Percentiles rank a stretch among this genome's conserved stretches.
phyloP scores from a whole-genome alignment of 2,113 vertebrate genomes.

The Phalacrocorax pelagicus region DNA sequence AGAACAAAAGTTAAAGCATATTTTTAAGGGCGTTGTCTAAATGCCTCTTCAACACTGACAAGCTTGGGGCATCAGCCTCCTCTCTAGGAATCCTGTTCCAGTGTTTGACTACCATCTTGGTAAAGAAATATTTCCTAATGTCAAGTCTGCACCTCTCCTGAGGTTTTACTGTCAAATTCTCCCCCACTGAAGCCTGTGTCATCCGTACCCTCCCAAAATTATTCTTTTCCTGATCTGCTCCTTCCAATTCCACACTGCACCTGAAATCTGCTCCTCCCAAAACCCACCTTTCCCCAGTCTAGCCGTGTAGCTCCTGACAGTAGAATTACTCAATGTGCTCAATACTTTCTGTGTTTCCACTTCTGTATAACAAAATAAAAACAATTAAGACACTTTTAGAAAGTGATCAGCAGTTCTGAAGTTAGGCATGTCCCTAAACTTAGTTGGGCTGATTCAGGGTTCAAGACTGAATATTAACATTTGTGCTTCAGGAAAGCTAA shows the following conservation, averaged over 20 bases:
- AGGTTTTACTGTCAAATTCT: not conserved
- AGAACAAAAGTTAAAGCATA: not conserved
- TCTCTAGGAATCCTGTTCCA: not conserved
- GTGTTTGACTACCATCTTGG: not conserved
- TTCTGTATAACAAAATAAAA: not conserved
- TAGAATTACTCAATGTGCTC: not conserved
- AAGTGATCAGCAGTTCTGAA: not conserved
- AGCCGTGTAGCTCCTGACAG: not conserved
- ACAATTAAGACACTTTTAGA: not conserved
- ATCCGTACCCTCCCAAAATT: not conserved
- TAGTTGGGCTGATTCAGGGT: not conserved
- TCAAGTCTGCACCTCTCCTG: not conserved
- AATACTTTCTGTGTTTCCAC: not conserved
- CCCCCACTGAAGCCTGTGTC: not conserved
- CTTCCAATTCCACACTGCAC: not conserved
- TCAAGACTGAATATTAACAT: not conserved
- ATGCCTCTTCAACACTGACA: not conserved
- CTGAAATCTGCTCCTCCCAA: not conserved
- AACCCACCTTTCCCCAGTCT: not conserved
- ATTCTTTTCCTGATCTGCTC: not conserved
- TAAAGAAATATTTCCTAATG: not conserved
- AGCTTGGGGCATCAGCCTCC: not conserved
- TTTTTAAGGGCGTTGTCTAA: not conserved
- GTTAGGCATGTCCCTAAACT: not conserved
- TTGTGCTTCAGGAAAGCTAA: not conserved